Evolutionary conservation across 2,797 vertebrate genomes (phyloP).

Genomic region (Parauchenoglanis ngamensis): DNA sequence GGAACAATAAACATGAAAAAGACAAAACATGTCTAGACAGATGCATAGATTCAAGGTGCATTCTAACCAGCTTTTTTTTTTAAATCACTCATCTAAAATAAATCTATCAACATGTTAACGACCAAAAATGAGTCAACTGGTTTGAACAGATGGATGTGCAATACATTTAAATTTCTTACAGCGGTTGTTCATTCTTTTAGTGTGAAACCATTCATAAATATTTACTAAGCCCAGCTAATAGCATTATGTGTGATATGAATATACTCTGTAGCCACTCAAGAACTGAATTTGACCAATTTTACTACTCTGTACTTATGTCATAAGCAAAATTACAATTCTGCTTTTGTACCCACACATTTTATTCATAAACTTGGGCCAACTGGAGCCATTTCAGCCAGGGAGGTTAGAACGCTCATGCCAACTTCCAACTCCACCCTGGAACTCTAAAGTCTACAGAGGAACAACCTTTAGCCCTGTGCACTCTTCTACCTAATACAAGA

Average conservation of each 20-base stretch:
- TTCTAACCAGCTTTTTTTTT: neutral
- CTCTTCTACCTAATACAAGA: neutral
- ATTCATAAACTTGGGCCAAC: constrained; percentile 2
- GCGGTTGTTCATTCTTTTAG: neutral
- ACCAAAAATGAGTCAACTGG: neutral
- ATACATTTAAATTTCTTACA: neutral
- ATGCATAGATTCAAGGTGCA: neutral
- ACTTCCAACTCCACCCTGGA: constrained; percentile 17
- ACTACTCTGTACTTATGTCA: constrained; percentile 5
- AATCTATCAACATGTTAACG: neutral
- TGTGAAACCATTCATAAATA: neutral
- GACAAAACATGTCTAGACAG: constrained; percentile 13
- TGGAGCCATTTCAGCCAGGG: constrained; percentile 3
- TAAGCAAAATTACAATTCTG: constrained; percentile 12
- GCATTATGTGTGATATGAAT: neutral
- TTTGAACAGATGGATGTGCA: neutral
- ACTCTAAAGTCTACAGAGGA: neutral
- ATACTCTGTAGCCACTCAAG: neutral
- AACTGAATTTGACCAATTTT: neutral
- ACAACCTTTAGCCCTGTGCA: neutral
- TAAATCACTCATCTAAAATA: neutral
- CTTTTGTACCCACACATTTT: constrained; percentile 15
- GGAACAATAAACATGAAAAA: neutral
- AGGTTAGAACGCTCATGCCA: constrained; percentile 1
- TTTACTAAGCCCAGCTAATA: neutral